These are phyloP conservation scores for Tor tambroides DNA, from an alignment of 2,113 vertebrate genomes.

Conservation along the genomic window DNA sequence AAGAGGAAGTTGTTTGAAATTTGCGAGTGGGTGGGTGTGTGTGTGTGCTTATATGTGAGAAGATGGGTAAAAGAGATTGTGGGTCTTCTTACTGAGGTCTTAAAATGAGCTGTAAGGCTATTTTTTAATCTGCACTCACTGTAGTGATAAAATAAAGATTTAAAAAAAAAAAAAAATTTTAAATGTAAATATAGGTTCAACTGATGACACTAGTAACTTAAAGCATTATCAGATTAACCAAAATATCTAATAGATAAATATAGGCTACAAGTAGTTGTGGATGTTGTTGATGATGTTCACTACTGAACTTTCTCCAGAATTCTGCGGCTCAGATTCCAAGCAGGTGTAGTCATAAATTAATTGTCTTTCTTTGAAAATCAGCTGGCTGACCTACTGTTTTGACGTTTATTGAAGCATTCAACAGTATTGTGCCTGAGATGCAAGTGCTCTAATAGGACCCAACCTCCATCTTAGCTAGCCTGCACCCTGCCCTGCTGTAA, in stretches of 20 bases:
- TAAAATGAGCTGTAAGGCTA: background rate
- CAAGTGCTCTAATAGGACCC: background rate
- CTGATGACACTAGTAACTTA: background rate
- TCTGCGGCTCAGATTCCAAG: background rate
- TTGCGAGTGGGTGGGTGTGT: slow-evolving; percentile 1
- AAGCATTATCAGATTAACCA: background rate
- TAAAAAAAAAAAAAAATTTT: background rate
- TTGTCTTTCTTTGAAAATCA: background rate
- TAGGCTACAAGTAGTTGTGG: background rate
- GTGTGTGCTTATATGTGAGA: background rate
- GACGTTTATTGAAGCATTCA: background rate
- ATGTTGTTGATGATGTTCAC: background rate
- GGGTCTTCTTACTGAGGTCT: background rate
- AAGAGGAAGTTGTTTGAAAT: slow-evolving; percentile 34
- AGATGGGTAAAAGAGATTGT: background rate
- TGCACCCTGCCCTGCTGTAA: slow-evolving; percentile 31
- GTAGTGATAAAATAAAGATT: background rate
- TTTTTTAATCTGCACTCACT: background rate
- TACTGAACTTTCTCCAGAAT: background rate
- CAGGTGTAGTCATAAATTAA: background rate
- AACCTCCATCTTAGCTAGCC: slow-evolving; percentile 25
- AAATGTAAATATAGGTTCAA: background rate
- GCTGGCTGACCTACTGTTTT: background rate
- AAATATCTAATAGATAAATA: background rate
- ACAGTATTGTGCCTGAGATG: background rate